A percentile compares a stretch with the other conserved stretches of the same genome.
Conservation (phyloP, 2,113 vertebrate genomes). For the Ptychochromis oligacanthus region DNA sequence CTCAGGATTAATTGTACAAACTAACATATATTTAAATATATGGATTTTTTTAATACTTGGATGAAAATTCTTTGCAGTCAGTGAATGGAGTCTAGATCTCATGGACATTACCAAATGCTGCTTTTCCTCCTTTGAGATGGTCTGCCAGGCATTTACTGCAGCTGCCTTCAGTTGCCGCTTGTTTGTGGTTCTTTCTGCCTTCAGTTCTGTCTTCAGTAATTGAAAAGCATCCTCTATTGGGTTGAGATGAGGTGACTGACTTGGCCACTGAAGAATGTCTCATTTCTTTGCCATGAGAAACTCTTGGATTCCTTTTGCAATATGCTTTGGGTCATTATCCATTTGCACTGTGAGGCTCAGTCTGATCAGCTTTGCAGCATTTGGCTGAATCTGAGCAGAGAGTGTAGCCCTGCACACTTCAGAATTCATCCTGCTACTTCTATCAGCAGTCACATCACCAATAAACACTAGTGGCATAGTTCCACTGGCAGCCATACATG, state of each 20-base stretch:
- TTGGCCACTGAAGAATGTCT: neutral
- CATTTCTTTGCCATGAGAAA: neutral
- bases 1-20: no score
- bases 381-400: neutral
- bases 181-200: neutral
- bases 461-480: neutral
- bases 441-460: slow-evolving; percentile 1
- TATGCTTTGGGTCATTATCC: neutral
- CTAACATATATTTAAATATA: no score
- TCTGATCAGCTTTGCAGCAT: neutral
- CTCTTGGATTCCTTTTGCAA: neutral
- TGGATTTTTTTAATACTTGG: neutral
- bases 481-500: neutral
- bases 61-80: neutral
- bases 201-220: neutral
- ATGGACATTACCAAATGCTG: neutral
- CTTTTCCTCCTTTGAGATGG: neutral
- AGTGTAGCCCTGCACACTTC: neutral
- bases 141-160: neutral
- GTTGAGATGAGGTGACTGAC: neutral
- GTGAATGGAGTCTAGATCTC: neutral
- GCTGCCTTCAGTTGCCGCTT: neutral
- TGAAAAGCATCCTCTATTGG: neutral
- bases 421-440: neutral
- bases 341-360: neutral